Percentiles rank a stretch among this genome's conserved stretches.
Evolutionary conservation across 2,113 vertebrate genomes (phyloP).

Genomic region (Psittacara wagleri): DNA sequence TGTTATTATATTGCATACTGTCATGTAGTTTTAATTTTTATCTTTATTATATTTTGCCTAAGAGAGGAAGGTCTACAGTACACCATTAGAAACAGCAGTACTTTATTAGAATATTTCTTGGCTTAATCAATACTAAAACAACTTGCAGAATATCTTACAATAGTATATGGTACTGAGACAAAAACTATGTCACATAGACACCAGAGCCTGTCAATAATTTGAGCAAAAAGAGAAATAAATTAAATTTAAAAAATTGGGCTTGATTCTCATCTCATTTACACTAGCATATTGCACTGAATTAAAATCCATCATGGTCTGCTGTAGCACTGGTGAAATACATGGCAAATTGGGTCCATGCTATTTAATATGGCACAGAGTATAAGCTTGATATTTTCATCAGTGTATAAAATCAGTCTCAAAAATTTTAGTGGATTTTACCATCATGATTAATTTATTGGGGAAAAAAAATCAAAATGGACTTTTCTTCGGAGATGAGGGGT

Average conservation of each 20-base stretch:
- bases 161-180: constrained; percentile 42
- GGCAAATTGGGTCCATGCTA: not conserved
- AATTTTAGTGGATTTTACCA: not conserved
- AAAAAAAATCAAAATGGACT: not conserved
- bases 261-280: not conserved
- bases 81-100: not conserved
- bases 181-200: constrained; percentile 54
- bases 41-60: not conserved
- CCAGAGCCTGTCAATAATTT: constrained; percentile 45
- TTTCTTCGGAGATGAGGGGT: not conserved
- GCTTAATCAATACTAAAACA: constrained; percentile 65
- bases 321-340: not conserved
- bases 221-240: constrained; percentile 51
- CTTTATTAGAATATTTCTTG: constrained; percentile 48
- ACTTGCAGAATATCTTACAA: constrained; percentile 67
- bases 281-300: not conserved
- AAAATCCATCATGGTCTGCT: not conserved
- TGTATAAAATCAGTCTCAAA: not conserved
- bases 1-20: constrained; percentile 30
- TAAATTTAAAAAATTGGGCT: constrained; percentile 37
- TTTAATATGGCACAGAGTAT: not conserved
- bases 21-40: constrained; percentile 51
- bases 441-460: accelerated
- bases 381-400: not conserved
- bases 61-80: constrained; percentile 20